Evolutionary conservation across 2,888 invertebrate species (phyloP).

Genomic region (Cepaea hortensis): DNA sequence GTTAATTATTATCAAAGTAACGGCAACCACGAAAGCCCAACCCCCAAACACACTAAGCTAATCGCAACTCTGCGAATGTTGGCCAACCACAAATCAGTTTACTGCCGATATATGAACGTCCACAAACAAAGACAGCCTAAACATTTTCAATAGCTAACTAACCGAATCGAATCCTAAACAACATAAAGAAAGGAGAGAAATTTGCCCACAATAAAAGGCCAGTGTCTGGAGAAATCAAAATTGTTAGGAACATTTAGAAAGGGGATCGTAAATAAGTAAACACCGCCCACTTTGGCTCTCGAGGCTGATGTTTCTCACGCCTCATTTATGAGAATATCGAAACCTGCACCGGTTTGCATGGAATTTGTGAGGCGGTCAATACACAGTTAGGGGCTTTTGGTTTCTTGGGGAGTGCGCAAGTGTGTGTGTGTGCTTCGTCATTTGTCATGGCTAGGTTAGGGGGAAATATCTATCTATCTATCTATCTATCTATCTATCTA

Average conservation of each 20-base stretch:
- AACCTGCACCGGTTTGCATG: conserved; percentile 11
- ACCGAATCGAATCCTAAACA: no score
- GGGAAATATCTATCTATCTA: no score
- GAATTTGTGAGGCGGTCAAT: neutral
- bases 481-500: no score
- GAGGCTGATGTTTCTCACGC: conserved; percentile 23
- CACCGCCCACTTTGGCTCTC: neutral
- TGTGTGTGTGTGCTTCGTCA: conserved; percentile 9
- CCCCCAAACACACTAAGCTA: no score
- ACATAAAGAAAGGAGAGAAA: neutral
- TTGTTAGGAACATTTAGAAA: neutral
- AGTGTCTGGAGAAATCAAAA: neutral
- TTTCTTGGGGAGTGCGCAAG: neutral
- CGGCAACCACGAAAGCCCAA: no score
- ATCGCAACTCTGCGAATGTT: no score
- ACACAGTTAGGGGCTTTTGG: neutral
- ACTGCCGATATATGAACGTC: no score
- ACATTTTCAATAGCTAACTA: no score
- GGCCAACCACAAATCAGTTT: no score
- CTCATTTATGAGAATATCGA: neutral
- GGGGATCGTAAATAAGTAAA: conserved; percentile 1
- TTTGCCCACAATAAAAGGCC: conserved; percentile 2
- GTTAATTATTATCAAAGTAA: no score
- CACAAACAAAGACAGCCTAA: no score
- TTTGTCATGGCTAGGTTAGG: neutral